Percentiles rank a stretch among this genome's conserved stretches.
These are phyloP conservation scores for Actias luna DNA, from an alignment of 2,888 invertebrate genomes.

Conservation along the genomic window DNA sequence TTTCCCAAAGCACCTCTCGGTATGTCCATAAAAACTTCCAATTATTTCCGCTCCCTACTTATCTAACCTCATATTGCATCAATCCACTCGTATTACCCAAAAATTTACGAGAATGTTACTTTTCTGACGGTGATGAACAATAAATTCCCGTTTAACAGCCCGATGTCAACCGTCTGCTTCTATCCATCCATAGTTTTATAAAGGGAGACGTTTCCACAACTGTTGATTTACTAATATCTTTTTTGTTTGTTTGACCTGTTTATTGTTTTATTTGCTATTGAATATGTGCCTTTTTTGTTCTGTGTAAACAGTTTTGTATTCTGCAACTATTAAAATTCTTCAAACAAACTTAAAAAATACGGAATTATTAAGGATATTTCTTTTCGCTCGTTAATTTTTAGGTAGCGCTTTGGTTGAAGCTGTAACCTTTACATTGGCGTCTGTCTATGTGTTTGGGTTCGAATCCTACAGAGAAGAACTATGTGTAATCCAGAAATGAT, in stretches of 20 bases:
- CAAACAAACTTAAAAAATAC: too few species aligned
- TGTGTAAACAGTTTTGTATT: constrained; percentile 45
- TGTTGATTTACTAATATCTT: constrained; percentile 59
- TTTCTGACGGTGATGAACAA: constrained; percentile 63
- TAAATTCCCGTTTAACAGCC: constrained; percentile 71
- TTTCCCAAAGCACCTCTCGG: constrained; percentile 35
- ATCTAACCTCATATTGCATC: constrained; percentile 66
- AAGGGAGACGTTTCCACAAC: constrained; percentile 53
- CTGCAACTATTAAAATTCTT: constrained; percentile 33
- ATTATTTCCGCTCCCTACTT: constrained; percentile 68
- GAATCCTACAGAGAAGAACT: too few species aligned
- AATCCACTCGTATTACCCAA: constrained; percentile 71
- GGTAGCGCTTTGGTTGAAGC: too few species aligned
- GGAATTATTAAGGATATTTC: too few species aligned
- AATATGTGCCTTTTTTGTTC: constrained; percentile 34
- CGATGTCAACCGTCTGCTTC: constrained; percentile 48
- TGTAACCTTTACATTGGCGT: too few species aligned
- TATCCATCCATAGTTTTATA: constrained; percentile 47
- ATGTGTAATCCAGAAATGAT: too few species aligned
- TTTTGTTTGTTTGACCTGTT: constrained; percentile 52
- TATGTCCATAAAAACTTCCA: constrained; percentile 64
- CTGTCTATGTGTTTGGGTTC: too few species aligned
- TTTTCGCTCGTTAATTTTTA: too few species aligned
- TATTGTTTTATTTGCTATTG: constrained; percentile 48
- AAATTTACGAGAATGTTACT: constrained; percentile 71